A percentile compares a stretch with the other conserved stretches of the same genome.
Conservation (phyloP, 2,797 vertebrate species). For the Malurus splendens region DNA sequence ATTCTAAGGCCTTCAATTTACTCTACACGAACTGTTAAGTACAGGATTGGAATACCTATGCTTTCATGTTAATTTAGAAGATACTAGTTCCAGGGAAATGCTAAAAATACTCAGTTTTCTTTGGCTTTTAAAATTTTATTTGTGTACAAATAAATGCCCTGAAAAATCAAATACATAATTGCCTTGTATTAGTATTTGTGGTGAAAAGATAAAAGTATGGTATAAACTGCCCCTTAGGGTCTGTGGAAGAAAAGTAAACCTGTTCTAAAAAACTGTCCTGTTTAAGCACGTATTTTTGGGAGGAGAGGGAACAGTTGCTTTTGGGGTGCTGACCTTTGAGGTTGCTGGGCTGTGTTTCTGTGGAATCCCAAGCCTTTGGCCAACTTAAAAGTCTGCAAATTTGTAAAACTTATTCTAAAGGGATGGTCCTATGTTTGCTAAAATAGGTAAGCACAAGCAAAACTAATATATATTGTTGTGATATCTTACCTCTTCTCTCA, state of each 20-base stretch:
- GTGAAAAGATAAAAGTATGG: neutral
- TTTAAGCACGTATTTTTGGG: neutral
- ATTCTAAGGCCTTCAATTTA: conserved; percentile 76
- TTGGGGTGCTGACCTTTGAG: neutral
- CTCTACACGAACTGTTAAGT: conserved; percentile 80
- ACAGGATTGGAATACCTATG: neutral
- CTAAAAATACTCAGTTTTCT: neutral
- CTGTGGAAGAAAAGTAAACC: neutral
- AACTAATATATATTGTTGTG: neutral
- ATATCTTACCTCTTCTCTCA: neutral
- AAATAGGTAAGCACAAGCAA: neutral
- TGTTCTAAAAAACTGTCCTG: neutral
- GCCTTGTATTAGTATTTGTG: neutral
- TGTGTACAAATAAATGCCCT: neutral
- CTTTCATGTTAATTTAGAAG: neutral
- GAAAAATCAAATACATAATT: neutral
- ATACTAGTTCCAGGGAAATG: neutral
- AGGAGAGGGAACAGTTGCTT: neutral
- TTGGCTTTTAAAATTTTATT: neutral
- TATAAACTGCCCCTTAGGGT: neutral
- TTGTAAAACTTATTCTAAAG: neutral
- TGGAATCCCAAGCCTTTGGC: neutral
- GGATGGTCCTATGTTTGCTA: neutral
- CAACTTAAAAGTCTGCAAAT: neutral
- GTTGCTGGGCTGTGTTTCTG: neutral